Evolutionary conservation across 1,140 invertebrate species (phyloP), one percentile per base, ranked within the genome.

Genomic region (Megathymus violae): DNA sequence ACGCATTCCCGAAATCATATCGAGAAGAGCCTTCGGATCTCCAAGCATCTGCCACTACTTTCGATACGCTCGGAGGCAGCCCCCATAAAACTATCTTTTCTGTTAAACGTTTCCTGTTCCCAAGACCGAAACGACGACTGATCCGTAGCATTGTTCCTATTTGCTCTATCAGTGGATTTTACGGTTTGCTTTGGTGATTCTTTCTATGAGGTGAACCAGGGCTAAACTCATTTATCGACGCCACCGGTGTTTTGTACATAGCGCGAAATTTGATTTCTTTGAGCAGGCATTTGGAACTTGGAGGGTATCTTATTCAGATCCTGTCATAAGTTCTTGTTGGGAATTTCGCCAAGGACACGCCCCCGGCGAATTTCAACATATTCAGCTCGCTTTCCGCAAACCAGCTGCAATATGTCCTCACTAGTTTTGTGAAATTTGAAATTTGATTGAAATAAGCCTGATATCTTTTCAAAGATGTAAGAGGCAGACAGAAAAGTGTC

Each of bases 361-460:
- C 47, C 56, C 43, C 56, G 13, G 31, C 56, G 56, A 43, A 7
- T 59, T 54, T 68, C 66, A 17, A 68, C 59, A 15, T 48, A 63
- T 61, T 56, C 62, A 2, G n/a, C n/a, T n/a, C n/a, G n/a, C n/a
- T n/a, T n/a, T n/a, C n/a, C n/a, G n/a, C n/a, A n/a, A n/a, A n/a
- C n/a, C n/a, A n/a, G n/a, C n/a, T n/a, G n/a, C n/a, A n/a, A n/a
- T n/a, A n/a, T n/a, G n/a, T n/a, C n/a, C n/a, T n/a, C n/a, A n/a
- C n/a, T n/a, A n/a, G n/a, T n/a, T n/a, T n/a, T n/a, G n/a, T n/a
- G n/a, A n/a, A n/a, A n/a, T n/a, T n/a, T n/a, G n/a, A n/a, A n/a
- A n/a, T n/a, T n/a, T n/a, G n/a, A n/a, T n/a, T n/a, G 52, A 43
- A 64, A 58, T 3, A n/a, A 13, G 17, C 41, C 52, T 3, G 19